These are phyloP conservation scores for Andricus grossulariae DNA, from an alignment of 1,140 invertebrate species.

Conservation along the genomic window DNA sequence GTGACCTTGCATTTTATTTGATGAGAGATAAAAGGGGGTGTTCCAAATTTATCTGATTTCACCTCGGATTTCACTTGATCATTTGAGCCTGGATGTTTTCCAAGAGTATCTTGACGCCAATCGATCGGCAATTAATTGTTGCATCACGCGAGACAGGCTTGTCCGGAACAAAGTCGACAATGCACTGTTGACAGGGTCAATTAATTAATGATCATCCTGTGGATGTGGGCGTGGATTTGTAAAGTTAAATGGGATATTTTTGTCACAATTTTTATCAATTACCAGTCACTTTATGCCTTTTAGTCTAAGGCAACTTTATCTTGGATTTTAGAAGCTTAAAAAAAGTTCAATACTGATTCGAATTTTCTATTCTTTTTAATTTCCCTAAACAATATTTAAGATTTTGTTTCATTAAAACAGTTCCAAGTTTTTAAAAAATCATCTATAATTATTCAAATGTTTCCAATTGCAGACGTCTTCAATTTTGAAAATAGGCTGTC, in stretches of 20 bases:
- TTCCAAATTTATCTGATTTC: neutral
- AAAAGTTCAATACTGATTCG: neutral
- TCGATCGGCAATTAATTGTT: slow-evolving; percentile 19
- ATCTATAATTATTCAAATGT: too few species aligned
- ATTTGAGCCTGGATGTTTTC: neutral
- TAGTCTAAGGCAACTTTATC: too few species aligned
- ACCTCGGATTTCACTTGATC: neutral
- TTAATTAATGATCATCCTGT: slow-evolving; percentile 35
- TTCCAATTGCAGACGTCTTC: too few species aligned
- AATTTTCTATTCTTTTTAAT: too few species aligned
- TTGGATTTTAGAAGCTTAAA: neutral
- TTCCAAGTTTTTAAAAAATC: too few species aligned
- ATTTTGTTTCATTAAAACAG: too few species aligned
- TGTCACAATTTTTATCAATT: slow-evolving; percentile 4
- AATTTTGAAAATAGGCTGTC: too few species aligned
- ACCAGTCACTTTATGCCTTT: neutral
- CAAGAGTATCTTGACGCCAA: slow-evolving; percentile 26
- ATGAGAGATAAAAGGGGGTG: neutral
- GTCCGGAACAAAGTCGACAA: slow-evolving; percentile 27
- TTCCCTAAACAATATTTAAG: too few species aligned
- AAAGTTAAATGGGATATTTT: slow-evolving; percentile 14
- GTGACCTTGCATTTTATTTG: neutral
- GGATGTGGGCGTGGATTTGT: slow-evolving; percentile 33
- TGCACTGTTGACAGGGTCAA: slow-evolving; percentile 38
- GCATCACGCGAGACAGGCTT: slow-evolving; percentile 25